Evolutionary conservation across 2,888 invertebrate genomes (phyloP).

Genomic region (Dendrolimus pini): DNA sequence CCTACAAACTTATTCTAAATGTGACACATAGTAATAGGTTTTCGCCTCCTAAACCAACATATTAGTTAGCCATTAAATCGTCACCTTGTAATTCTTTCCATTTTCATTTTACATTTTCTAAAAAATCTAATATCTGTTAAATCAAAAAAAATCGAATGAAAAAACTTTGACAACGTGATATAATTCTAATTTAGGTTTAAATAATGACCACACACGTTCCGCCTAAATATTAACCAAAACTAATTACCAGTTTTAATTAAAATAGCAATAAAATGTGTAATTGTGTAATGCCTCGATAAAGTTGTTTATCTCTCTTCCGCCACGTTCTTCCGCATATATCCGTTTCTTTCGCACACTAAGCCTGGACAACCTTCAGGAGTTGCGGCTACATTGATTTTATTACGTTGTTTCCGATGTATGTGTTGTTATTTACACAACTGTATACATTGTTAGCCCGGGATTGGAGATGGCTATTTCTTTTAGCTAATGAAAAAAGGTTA

Average conservation of each 20-base stretch:
- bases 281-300: conserved; percentile 32
- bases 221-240: background rate
- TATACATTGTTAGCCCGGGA: conserved; percentile 3
- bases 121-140: no score
- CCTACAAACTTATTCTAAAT: no score
- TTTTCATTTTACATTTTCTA: no score
- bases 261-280: conserved; percentile 30
- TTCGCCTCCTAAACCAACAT: no score
- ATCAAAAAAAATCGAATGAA: background rate
- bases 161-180: background rate
- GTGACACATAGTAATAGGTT: no score
- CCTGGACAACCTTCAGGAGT: conserved; percentile 33
- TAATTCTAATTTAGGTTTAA: background rate
- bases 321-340: conserved; percentile 3
- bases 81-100: no score
- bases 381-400: conserved; percentile 45
- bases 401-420: conserved; percentile 18
- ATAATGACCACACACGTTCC: background rate
- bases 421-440: conserved; percentile 12
- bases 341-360: conserved; percentile 12
- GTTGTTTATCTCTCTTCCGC: conserved; percentile 20
- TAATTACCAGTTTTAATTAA: conserved; percentile 29
- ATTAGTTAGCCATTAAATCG: no score
- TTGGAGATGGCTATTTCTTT: conserved; percentile 2
- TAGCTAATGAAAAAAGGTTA: no score